These are phyloP conservation scores for Scalopus aquaticus DNA, from an alignment of 2,113 vertebrate species.

Conservation along the genomic window DNA sequence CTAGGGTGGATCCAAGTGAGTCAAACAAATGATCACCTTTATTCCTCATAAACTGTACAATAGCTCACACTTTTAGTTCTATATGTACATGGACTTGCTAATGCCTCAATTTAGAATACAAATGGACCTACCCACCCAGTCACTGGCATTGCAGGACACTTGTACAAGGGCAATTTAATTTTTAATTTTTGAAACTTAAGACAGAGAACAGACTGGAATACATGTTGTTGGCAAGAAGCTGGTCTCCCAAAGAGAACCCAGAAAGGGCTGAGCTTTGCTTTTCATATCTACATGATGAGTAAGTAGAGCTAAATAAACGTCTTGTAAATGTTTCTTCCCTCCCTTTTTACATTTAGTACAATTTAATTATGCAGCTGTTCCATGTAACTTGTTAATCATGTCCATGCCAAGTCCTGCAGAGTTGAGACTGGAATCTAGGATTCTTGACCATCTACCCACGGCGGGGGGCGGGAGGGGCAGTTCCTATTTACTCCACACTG, in stretches of 20 bases:
- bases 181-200: not conserved
- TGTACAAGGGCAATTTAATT: not conserved
- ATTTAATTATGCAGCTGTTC: constrained; percentile 6
- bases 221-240: constrained; percentile 12
- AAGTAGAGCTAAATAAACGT: not conserved
- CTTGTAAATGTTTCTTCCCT: not conserved
- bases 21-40: not conserved
- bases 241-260: not conserved
- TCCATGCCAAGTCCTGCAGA: not conserved
- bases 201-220: not conserved
- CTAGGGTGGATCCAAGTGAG: not conserved
- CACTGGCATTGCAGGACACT: not conserved
- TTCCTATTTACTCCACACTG: not conserved
- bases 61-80: not conserved
- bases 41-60: not conserved
- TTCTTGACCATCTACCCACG: no score
- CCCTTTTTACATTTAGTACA: not conserved
- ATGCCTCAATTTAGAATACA: not conserved
- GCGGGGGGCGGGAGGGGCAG: no score
- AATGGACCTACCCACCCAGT: not conserved
- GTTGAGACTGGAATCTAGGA: not conserved
- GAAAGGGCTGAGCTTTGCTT: not conserved
- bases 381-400: not conserved
- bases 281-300: not conserved
- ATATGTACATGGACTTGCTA: not conserved